Conservation (phyloP, 2,113 vertebrate species). For the Donacobius atricapilla region DNA sequence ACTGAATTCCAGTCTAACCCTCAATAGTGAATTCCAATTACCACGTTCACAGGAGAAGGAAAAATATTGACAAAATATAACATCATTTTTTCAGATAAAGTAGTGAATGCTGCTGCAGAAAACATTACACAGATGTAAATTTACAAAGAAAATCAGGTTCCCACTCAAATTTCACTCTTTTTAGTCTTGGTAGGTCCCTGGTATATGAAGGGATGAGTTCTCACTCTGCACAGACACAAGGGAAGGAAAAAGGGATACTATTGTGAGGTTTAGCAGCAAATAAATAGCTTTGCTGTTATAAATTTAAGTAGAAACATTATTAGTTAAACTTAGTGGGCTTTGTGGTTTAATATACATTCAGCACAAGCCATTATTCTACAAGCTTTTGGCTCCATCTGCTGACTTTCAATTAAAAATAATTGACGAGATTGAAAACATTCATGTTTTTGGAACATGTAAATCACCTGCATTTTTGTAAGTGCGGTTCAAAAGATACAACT, state of each 20-base stretch:
- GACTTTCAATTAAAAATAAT: conserved; percentile 71
- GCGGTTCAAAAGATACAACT: not conserved
- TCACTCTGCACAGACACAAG: not conserved
- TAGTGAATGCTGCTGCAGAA: not conserved
- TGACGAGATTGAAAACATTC: not conserved
- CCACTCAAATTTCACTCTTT: not conserved
- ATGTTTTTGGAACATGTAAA: not conserved
- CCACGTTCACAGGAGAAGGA: not conserved
- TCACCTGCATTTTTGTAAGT: not conserved
- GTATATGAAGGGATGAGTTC: not conserved
- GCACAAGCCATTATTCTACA: conserved; percentile 60
- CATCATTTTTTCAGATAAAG: not conserved
- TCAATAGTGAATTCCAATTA: not conserved
- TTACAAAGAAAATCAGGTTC: not conserved
- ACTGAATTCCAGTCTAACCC: not conserved
- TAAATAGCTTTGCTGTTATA: not conserved
- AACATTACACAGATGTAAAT: not conserved
- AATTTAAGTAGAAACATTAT: not conserved
- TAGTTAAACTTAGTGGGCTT: not conserved
- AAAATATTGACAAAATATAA: not conserved
- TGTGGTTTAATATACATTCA: conserved; percentile 16
- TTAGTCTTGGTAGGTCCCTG: not conserved
- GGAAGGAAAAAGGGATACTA: not conserved
- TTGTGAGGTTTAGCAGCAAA: not conserved
- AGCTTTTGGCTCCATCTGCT: conserved; percentile 82